Evolutionary conservation across 1,140 invertebrate genomes (phyloP).

Genomic region (Melitaea cinxia): DNA sequence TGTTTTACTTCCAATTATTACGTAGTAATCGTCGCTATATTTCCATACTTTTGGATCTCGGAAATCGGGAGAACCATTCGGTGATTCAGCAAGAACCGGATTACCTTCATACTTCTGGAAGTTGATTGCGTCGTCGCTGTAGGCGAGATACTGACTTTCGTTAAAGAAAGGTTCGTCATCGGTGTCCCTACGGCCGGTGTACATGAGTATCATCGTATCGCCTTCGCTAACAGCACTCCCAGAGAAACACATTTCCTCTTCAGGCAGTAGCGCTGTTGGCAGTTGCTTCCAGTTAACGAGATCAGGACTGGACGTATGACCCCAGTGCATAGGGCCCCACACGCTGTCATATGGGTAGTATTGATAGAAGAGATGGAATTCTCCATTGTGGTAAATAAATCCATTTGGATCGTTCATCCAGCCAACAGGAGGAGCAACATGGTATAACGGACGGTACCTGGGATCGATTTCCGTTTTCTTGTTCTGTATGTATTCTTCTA

Average conservation of each 20-base stretch:
- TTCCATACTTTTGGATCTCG: slow-evolving; percentile 77
- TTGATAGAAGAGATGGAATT: slow-evolving; percentile 31
- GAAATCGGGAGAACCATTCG: slow-evolving; percentile 64
- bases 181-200: slow-evolving; percentile 59
- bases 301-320: slow-evolving; percentile 64
- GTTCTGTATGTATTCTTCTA: slow-evolving; percentile 59
- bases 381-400: slow-evolving; percentile 20
- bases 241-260: slow-evolving; percentile 71
- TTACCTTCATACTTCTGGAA: slow-evolving; percentile 56
- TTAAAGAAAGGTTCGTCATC: slow-evolving; percentile 56
- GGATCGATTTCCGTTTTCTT: slow-evolving; percentile 57
- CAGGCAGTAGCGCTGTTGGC: slow-evolving; percentile 74
- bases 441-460: slow-evolving; percentile 49
- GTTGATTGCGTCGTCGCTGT: slow-evolving; percentile 56
- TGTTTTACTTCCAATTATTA: slow-evolving; percentile 71
- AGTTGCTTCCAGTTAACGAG: slow-evolving; percentile 69
- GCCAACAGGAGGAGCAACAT: slow-evolving; percentile 20
- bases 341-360: slow-evolving; percentile 47
- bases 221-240: slow-evolving; percentile 66
- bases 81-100: slow-evolving; percentile 11
- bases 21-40: slow-evolving; percentile 67
- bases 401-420: slow-evolving; percentile 34
- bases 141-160: slow-evolving; percentile 70
- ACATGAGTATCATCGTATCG: slow-evolving; percentile 62
- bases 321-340: slow-evolving; percentile 66